A percentile compares a stretch with the other conserved stretches of the same genome.
phyloP scores from a whole-genome alignment of 2,797 vertebrate species.

The Mormyrops attenuatus region DNA sequence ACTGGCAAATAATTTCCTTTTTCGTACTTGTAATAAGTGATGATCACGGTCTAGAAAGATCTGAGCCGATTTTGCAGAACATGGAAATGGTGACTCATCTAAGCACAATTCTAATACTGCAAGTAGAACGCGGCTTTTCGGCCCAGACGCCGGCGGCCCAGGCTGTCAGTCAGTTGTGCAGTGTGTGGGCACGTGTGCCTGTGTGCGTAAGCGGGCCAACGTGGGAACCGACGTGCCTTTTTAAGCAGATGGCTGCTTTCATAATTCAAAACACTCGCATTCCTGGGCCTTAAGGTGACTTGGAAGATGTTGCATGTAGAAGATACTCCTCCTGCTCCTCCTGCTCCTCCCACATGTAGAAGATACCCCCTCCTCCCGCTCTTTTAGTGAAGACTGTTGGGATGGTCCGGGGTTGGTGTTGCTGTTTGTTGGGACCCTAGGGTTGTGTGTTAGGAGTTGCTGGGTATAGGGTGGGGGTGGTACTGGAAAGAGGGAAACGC shows the following conservation, averaged over 20 bases:
- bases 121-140: neutral
- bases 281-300: conserved; percentile 23
- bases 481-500: neutral
- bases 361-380: conserved; percentile 4
- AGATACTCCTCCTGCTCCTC: no score
- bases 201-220: neutral
- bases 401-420: neutral
- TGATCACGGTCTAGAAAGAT: neutral
- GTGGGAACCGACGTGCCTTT: neutral
- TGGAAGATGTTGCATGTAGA: no score
- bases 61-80: neutral
- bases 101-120: neutral
- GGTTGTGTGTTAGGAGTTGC: neutral
- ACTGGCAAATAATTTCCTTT: neutral
- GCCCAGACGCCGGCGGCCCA: no score
- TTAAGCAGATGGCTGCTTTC: conserved; percentile 41
- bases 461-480: neutral
- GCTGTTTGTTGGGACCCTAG: neutral
- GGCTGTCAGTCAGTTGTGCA: neutral
- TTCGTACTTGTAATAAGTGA: neutral
- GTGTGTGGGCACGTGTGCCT: neutral
- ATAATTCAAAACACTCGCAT: conserved; percentile 37
- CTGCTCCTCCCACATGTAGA: no score
- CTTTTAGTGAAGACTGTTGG: neutral
- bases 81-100: conserved; percentile 7